Base-by-base conservation (phyloP, 2,888 invertebrate species). In the Nymphalis polychloros region DNA sequence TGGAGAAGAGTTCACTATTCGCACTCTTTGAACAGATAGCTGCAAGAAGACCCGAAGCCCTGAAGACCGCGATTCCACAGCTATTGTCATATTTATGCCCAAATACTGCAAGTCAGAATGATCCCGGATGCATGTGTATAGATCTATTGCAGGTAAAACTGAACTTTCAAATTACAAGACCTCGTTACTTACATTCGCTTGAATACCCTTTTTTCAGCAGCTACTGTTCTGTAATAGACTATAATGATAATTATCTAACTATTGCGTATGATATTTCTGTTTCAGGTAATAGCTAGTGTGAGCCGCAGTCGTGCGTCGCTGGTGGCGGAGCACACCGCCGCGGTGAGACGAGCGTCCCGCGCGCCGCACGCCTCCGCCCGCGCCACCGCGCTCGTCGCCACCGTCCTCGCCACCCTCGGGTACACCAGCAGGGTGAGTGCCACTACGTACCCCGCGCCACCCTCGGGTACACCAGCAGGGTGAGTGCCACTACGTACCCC, bases 1-100 rank as follows among this genome's bases (percentile, higher is more conserved):
- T 96, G 74, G 98, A 98, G 87, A 96, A 97, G 84, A 93, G 96
- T 78, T 97, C 97, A 1, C 91, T 98, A 35, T 94, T 98, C 62
- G 95, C 96, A 75, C 93, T 98, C 59, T 96, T 97, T 81, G 95
- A 96, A 67, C 93, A 96, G 76, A 96, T 98, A 70, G 97, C 97
- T 0, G 95, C 95, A 77, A 94, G 96, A 74, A 95, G 96, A 77
- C 96, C 97, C 0, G 94, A 94, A 72, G 97, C 97, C 5, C 87
- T 98, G 75, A 96, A 96, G 87, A 95, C 96, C 0, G 96, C 97
- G 80, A 94, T 98, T 59, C 95, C 96, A 0, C 96, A 96, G 84
- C 93, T 98, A 69, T 95, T 97, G 80, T 96, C 96, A 57, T 97
- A 97, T 81, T 89, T 98, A 74, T 93, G 93, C 66, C 86, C 86